phyloP scores from a whole-genome alignment of 1,140 invertebrate species.

The Lordiphosa collinella region DNA sequence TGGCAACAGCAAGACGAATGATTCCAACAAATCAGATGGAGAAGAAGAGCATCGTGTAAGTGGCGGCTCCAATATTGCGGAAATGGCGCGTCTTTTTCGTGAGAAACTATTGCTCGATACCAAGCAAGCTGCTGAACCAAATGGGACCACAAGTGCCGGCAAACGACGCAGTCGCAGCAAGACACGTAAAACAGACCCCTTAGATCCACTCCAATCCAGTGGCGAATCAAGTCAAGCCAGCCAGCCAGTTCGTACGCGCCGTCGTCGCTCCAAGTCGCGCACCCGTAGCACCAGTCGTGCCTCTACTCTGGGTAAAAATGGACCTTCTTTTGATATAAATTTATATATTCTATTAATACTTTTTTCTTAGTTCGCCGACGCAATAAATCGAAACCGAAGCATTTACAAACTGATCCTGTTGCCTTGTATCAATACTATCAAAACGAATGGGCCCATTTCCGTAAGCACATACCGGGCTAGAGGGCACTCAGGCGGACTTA shows the following conservation, averaged over 20 bases:
- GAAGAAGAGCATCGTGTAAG: not conserved
- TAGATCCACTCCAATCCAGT: slow-evolving; percentile 6
- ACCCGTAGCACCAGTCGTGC: slow-evolving; percentile 21
- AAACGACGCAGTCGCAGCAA: slow-evolving; percentile 44
- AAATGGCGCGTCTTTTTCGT: slow-evolving; percentile 24
- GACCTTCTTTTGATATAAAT: not conserved
- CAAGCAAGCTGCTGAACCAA: not conserved
- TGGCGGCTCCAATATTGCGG: slow-evolving; percentile 5
- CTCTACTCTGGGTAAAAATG: slow-evolving; percentile 12
- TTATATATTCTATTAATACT: not conserved
- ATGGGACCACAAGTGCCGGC: not conserved
- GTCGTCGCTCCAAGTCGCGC: slow-evolving; percentile 22
- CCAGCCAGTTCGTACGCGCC: not conserved
- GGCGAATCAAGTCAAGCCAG: slow-evolving; percentile 12
- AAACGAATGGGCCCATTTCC: slow-evolving; percentile 86
- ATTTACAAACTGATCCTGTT: slow-evolving; percentile 83
- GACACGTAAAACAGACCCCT: slow-evolving; percentile 6
- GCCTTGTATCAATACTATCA: slow-evolving; percentile 88
- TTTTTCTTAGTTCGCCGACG: not conserved
- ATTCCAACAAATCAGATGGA: slow-evolving; percentile 10
- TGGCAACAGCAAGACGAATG: slow-evolving; percentile 9
- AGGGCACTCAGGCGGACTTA: slow-evolving; percentile 81
- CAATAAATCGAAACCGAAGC: slow-evolving; percentile 13
- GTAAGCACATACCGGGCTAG: slow-evolving; percentile 85
- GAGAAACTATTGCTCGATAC: slow-evolving; percentile 43